These are phyloP conservation scores for Coenonympha arcania DNA, from an alignment of 2,888 invertebrate genomes.

Conservation along the genomic window DNA sequence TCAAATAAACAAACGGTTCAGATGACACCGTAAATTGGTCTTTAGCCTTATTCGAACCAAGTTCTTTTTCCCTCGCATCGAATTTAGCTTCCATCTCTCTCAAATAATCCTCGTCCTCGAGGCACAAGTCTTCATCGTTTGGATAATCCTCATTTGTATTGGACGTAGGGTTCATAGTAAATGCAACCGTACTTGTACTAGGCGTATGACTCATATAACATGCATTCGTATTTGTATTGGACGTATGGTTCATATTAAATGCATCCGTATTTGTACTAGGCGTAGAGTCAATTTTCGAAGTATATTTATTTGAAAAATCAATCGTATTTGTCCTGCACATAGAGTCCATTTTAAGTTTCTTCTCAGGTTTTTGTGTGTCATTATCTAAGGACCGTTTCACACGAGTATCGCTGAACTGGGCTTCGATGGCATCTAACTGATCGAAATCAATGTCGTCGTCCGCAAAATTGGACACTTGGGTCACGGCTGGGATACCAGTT, in stretches of 20 bases:
- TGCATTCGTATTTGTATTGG: constrained; percentile 29
- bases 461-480: constrained; percentile 43
- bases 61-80: constrained; percentile 31
- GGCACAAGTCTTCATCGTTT: constrained; percentile 39
- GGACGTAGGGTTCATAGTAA: constrained; percentile 38
- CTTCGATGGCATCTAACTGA: constrained; percentile 54
- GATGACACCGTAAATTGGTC: constrained; percentile 30
- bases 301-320: constrained; percentile 36
- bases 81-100: constrained; percentile 51
- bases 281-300: constrained; percentile 36
- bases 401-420: constrained; percentile 39
- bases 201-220: constrained; percentile 29
- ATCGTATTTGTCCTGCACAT: constrained; percentile 28
- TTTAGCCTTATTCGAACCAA: background rate
- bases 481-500: constrained; percentile 40
- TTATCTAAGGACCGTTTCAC: constrained; percentile 40
- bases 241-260: constrained; percentile 39
- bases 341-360: constrained; percentile 44
- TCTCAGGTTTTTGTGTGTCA: constrained; percentile 40
- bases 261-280: constrained; percentile 17
- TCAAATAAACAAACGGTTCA: constrained; percentile 64
- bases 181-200: constrained; percentile 31
- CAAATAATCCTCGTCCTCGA: constrained; percentile 58
- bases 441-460: constrained; percentile 58
- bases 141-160: constrained; percentile 36